Evolutionary conservation across 2,113 vertebrate species (phyloP), one percentile per base, ranked within the genome.

Genomic region (Mugil cephalus): DNA sequence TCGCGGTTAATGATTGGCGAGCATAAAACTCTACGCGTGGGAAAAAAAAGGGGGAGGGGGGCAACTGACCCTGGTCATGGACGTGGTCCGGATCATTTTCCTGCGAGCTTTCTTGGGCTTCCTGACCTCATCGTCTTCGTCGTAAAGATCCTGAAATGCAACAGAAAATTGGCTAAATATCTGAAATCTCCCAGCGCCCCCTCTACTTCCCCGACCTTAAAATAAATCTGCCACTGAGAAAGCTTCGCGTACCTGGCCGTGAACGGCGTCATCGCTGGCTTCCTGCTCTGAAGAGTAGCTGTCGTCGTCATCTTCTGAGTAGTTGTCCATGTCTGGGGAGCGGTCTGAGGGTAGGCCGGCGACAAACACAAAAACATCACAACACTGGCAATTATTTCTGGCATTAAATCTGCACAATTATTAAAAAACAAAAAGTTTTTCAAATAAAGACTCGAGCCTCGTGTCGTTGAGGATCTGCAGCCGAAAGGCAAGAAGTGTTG

Each of bases 271-370:
- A 69, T 95, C 94, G 39, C 94, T 95, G 77, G 90, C 94, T 85
- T 95, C 94, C 86, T 94, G 94, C 60, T 93, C 94, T 1, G 94
- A 95, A 0, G 94, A 95, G 58, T 93, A 95, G 82, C 94, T 95
- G 88, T 95, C 94, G 38, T 95, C 94, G 38, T 95, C 94, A 38
- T 95, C 94, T 80, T 94, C 94, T 0, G 94, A 95, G 77, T 94
- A 94, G 80, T 94, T 95, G 74, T 95, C 94, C 82, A 95, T 92
- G 64, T 95, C 94, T 47, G 94, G 94, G 43, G 94, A 95, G 38
- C 93, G 94, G 80, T 94, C 94, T 94, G 78, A 75, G 42, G n/a
- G 56, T 7, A 10, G 4, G 59, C 11, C 38, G 15, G 56, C 2
- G 24, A 19, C 35, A 35, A 46, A 62, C 46, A 61, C 50, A 69